Percentiles rank a stretch among this genome's conserved stretches.
These are phyloP conservation scores for Schizaphis graminum DNA, from an alignment of 2,888 invertebrate genomes.

Conservation along the genomic window DNA sequence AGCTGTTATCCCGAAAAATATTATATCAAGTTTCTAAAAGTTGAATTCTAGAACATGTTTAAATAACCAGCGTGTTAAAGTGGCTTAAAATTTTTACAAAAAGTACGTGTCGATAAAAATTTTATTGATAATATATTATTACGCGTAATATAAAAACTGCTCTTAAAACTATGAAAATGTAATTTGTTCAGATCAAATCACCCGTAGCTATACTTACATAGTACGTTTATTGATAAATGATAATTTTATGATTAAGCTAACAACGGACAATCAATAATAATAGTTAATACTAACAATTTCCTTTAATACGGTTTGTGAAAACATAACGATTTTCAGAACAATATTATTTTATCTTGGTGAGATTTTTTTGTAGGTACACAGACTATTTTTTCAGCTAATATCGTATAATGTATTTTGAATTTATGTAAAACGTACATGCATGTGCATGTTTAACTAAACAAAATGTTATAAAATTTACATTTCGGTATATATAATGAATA, in stretches of 20 bases:
- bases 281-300: neutral
- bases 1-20: no score
- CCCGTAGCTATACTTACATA: no score
- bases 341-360: neutral
- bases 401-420: neutral
- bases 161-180: no score
- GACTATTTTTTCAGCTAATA: neutral
- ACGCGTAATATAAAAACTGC: no score
- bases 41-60: no score
- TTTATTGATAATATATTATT: no score
- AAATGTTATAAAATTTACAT: neutral
- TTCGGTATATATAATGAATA: neutral
- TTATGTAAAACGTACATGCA: neutral
- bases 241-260: neutral
- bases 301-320: neutral
- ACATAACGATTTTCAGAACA: neutral
- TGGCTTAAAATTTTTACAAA: no score
- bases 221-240: no score
- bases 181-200: no score
- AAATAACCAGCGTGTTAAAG: no score
- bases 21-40: no score
- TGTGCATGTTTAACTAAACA: neutral
- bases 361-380: neutral
- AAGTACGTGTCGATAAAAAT: no score
- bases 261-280: neutral